Evolutionary conservation across 2,113 vertebrate species (phyloP), one percentile per base, ranked within the genome.

Genomic region (Chionis minor): DNA sequence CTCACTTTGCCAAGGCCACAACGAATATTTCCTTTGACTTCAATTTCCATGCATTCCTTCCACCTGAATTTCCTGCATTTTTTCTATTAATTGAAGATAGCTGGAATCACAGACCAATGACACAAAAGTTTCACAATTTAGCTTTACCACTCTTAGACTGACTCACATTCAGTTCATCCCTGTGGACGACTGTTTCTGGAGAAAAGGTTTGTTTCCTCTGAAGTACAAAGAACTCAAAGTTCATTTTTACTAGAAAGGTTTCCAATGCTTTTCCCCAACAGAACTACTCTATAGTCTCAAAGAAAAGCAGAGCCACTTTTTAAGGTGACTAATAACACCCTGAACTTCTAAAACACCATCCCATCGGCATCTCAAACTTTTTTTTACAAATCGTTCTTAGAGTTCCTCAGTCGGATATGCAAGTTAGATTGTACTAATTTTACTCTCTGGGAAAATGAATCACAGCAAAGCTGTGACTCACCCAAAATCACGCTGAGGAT

Each of bases 61-160:
- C 92, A 97, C 95, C 87, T 96, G 97, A 97, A 94, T 96, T 93
- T 96, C 81, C 66, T 86, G n/a, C 62, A 15, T 94, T 86, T 94
- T 83, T 78, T 20, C 17, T 80, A 23, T 90, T 95, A 94, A 86
- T 91, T 97, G 89, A 91, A 91, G 94, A 90, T 96, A 90, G 81
- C 28, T 96, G 74, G 81, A 94, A 95, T 96, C 79, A 81, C 86
- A 77, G 74, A 62, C 78, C 54, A 87, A 35, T 90, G 81, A 95
- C 96, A 96, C 84, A 95, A 66, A 85, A 51, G 58, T 91, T 95
- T 81, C 92, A 94, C 87, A 92, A 96, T 73, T 92, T 79, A 67
- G 49, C 74, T 80, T 75, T 35, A 23, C 84, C 40, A 19, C 78
- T 27, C 3, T 14, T 55, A 24, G 28, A 33, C 83, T 95, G 95